Percentiles rank a stretch among this genome's conserved stretches.
These are phyloP conservation scores for Nomada flava DNA, from an alignment of 2,888 invertebrate genomes.

Conservation along the genomic window DNA sequence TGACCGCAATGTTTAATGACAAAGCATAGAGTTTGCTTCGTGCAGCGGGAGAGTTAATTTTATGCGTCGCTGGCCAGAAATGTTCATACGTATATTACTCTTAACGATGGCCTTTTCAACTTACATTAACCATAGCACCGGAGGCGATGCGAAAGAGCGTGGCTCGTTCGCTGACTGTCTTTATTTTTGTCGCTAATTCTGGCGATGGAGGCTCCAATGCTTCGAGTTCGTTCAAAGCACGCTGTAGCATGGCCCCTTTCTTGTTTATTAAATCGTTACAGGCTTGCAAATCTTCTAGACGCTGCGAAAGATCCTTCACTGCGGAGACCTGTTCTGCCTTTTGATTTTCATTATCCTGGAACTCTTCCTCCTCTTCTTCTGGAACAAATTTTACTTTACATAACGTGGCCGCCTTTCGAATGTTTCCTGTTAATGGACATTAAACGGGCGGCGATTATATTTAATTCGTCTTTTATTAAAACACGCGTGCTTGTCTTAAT, in stretches of 20 bases:
- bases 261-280: constrained; percentile 96
- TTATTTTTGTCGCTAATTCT: constrained; percentile 90
- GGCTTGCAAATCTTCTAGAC: constrained; percentile 95
- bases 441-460: not conserved
- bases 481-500: too few species aligned
- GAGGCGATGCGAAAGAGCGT: constrained; percentile 98
- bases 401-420: constrained; percentile 28
- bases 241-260: constrained; percentile 93
- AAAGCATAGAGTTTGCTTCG: not conserved
- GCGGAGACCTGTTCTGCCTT: constrained; percentile 87
- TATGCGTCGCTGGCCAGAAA: constrained; percentile 9
- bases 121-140: constrained; percentile 98
- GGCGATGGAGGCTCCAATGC: constrained; percentile 86
- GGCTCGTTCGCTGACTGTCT: constrained; percentile 96
- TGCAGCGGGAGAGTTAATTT: constrained; percentile 2
- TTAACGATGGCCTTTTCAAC: constrained; percentile 75
- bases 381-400: constrained; percentile 70
- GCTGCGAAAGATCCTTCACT: constrained; percentile 90
- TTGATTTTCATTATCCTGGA: constrained; percentile 81
- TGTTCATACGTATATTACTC: constrained; percentile 16
- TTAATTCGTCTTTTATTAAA: not conserved
- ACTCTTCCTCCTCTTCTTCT: constrained; percentile 85
- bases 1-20: not conserved
- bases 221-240: constrained; percentile 92
- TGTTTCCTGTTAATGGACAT: not conserved